A percentile compares a stretch with the other conserved stretches of the same genome.
These are phyloP conservation scores for Sipha maydis DNA, from an alignment of 2,888 invertebrate species.

Conservation along the genomic window DNA sequence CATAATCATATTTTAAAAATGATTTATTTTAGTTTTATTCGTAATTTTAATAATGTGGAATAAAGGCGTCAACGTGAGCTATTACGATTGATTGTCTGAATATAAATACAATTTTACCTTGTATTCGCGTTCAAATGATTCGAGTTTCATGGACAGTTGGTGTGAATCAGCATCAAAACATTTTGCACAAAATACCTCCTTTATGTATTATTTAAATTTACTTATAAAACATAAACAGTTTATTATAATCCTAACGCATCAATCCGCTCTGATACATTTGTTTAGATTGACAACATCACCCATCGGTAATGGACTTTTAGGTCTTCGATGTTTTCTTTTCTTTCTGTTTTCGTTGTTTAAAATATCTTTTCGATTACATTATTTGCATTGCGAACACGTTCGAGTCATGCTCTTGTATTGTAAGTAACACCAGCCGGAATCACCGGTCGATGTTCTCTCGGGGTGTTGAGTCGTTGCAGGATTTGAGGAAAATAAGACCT, in stretches of 20 bases:
- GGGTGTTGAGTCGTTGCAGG: neutral
- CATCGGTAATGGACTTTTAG: constrained; percentile 2
- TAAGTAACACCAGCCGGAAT: constrained; percentile 33
- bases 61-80: too few relatives aligned
- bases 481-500: constrained; percentile 8
- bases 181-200: neutral
- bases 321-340: neutral
- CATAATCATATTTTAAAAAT: too few relatives aligned
- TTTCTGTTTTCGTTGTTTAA: neutral
- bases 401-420: constrained; percentile 4
- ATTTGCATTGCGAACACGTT: constrained; percentile 58
- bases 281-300: neutral
- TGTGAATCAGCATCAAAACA: neutral
- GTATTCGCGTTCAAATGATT: neutral
- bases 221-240: neutral
- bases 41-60: too few relatives aligned
- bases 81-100: neutral
- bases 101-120: too few relatives aligned
- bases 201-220: neutral
- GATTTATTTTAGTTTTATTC: too few relatives aligned
- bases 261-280: neutral
- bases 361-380: constrained; percentile 17
- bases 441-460: constrained; percentile 15
- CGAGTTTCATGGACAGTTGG: neutral
- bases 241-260: neutral